A percentile compares a stretch with the other conserved stretches of the same genome.
Conservation (phyloP, 2,797 vertebrate species). For the Avahi laniger region DNA sequence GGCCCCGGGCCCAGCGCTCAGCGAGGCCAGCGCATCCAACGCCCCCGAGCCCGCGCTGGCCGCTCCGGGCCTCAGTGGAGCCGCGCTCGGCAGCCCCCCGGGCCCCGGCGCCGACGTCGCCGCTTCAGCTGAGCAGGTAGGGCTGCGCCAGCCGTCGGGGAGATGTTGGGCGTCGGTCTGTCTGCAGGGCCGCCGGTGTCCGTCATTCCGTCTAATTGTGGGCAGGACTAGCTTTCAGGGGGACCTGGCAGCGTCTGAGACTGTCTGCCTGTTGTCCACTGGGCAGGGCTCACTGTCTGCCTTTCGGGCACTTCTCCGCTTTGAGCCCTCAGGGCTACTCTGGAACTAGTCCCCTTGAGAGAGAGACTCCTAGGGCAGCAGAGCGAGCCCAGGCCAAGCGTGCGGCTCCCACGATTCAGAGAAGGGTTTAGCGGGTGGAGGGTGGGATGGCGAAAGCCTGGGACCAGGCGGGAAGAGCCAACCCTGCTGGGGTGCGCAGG, state of each 20-base stretch:
- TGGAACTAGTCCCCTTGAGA: not conserved
- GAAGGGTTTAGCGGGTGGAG: not conserved
- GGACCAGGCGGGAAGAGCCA: not conserved
- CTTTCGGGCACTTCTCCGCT: not conserved
- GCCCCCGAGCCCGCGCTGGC: slow-evolving; percentile 88
- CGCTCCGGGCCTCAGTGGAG: slow-evolving; percentile 86
- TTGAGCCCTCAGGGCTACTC: not conserved
- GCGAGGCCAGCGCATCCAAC: slow-evolving; percentile 86
- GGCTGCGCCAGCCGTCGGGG: not conserved
- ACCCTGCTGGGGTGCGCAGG: not conserved
- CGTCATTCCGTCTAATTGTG: not conserved
- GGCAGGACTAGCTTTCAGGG: slow-evolving; percentile 80
- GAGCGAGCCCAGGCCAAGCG: accelerated
- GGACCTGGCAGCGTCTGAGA: not conserved
- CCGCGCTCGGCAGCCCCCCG: slow-evolving; percentile 87
- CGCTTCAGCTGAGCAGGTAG: slow-evolving; percentile 89
- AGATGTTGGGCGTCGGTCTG: not conserved
- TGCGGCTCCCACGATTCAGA: not conserved
- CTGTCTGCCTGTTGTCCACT: not conserved
- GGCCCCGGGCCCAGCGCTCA: slow-evolving; percentile 86
- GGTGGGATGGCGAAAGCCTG: not conserved
- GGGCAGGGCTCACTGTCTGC: not conserved
- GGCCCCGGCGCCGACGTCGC: slow-evolving; percentile 83
- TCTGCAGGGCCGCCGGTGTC: not conserved
- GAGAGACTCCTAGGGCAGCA: not conserved